These are phyloP conservation scores for Abrostola triplasia DNA, from an alignment of 2,888 invertebrate species.

Conservation along the genomic window DNA sequence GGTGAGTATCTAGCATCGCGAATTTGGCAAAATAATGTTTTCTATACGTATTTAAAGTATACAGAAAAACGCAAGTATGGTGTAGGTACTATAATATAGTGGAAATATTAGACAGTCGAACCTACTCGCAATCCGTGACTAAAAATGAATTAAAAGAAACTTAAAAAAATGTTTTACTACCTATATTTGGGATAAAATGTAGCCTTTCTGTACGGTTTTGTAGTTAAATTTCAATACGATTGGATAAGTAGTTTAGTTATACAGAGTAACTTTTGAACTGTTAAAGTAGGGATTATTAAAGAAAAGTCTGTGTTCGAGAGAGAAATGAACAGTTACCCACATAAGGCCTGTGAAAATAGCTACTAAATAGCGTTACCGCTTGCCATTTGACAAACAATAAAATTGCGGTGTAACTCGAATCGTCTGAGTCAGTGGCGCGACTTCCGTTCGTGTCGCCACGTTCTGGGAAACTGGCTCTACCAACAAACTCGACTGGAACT, in stretches of 20 bases:
- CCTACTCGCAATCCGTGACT: too few species aligned
- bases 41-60: not conserved
- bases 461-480: constrained; percentile 68
- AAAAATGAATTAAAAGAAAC: too few species aligned
- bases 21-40: not conserved
- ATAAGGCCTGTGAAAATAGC: constrained; percentile 18
- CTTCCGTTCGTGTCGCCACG: constrained; percentile 74
- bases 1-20: constrained; percentile 2
- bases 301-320: not conserved
- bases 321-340: not conserved
- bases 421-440: constrained; percentile 76
- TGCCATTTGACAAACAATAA: constrained; percentile 68
- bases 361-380: constrained; percentile 43
- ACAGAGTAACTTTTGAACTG: too few species aligned
- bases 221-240: too few species aligned
- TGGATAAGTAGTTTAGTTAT: too few species aligned
- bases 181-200: too few species aligned
- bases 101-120: too few species aligned
- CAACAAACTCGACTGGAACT: constrained; percentile 54
- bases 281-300: not conserved
- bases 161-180: too few species aligned
- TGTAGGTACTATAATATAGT: too few species aligned
- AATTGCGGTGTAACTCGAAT: constrained; percentile 57
- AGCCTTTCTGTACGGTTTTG: too few species aligned
- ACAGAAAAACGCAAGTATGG: too few species aligned